phyloP scores from a whole-genome alignment of 2,797 vertebrate species.

The Gymnoscopelus braueri region DNA sequence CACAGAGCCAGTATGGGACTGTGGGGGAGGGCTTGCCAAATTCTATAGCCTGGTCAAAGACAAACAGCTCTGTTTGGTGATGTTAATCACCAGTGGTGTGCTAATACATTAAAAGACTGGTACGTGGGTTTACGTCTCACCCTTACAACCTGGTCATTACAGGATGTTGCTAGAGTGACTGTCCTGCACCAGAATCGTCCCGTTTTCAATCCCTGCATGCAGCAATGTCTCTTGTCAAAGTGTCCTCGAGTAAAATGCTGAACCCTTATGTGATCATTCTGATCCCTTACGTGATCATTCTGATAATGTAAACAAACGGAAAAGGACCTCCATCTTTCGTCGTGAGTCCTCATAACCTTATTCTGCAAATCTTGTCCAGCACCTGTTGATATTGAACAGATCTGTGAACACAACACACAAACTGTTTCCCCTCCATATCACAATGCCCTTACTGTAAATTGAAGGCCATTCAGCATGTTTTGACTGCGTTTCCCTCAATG shows the following conservation, averaged over 20 bases:
- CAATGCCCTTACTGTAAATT: conserved; percentile 20
- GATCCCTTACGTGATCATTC: too few relatives aligned
- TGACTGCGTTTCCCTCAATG: conserved; percentile 40
- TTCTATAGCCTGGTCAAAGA: conserved; percentile 63
- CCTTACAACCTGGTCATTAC: neutral
- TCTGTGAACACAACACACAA: too few relatives aligned
- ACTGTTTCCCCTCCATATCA: neutral
- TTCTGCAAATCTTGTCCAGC: conserved; percentile 14
- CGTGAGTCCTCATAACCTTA: too few relatives aligned
- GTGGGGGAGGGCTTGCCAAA: conserved; percentile 49
- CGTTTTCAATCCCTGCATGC: neutral
- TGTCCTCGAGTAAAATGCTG: too few relatives aligned
- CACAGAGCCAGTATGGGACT: conserved; percentile 37
- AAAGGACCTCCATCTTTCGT: too few relatives aligned
- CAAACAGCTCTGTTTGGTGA: conserved; percentile 68
- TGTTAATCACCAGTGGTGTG: conserved; percentile 56
- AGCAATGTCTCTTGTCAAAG: neutral
- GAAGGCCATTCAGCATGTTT: conserved; percentile 48
- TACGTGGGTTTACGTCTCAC: conserved; percentile 46
- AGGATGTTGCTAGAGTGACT: neutral
- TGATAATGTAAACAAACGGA: too few relatives aligned
- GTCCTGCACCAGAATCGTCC: too few relatives aligned
- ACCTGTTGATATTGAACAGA: neutral
- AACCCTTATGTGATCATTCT: too few relatives aligned
- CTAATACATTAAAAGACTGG: conserved; percentile 48